Conservation (phyloP, 2,888 invertebrate genomes). For the Hemicrepidius hirtus region DNA sequence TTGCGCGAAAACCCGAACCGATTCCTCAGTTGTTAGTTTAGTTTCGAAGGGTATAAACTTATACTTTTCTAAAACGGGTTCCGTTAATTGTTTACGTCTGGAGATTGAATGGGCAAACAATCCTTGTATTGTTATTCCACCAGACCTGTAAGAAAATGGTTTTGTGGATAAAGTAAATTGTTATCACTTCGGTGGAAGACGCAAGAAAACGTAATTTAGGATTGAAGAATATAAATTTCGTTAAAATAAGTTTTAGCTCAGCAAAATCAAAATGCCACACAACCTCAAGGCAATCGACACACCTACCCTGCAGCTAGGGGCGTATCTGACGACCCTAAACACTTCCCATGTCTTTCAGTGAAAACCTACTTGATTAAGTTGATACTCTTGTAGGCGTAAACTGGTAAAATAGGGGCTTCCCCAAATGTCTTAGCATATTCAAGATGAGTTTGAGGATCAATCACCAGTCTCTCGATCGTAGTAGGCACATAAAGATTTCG, state of each 20-base stretch:
- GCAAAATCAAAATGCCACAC: too few species aligned
- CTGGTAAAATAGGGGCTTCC: slow-evolving; percentile 61
- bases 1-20: slow-evolving; percentile 79
- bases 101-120: slow-evolving; percentile 85
- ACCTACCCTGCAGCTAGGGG: too few species aligned
- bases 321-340: too few species aligned
- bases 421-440: slow-evolving; percentile 52
- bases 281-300: too few species aligned
- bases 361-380: slow-evolving; percentile 57
- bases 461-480: slow-evolving; percentile 49
- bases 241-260: too few species aligned
- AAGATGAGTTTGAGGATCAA: slow-evolving; percentile 53
- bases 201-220: too few species aligned
- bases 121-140: slow-evolving; percentile 86
- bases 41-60: slow-evolving; percentile 79
- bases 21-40: slow-evolving; percentile 60
- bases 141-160: slow-evolving; percentile 64
- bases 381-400: slow-evolving; percentile 70
- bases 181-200: too few species aligned
- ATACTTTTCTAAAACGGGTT: slow-evolving; percentile 87
- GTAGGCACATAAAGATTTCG: slow-evolving; percentile 83
- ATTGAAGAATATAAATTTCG: too few species aligned
- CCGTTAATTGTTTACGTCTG: slow-evolving; percentile 79
- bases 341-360: too few species aligned
- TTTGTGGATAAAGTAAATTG: too few species aligned